Percentiles rank a stretch among this genome's conserved stretches.
Conservation (phyloP, 64 coral and sea anemone genomes). For the Catalaphyllia jardinei region DNA sequence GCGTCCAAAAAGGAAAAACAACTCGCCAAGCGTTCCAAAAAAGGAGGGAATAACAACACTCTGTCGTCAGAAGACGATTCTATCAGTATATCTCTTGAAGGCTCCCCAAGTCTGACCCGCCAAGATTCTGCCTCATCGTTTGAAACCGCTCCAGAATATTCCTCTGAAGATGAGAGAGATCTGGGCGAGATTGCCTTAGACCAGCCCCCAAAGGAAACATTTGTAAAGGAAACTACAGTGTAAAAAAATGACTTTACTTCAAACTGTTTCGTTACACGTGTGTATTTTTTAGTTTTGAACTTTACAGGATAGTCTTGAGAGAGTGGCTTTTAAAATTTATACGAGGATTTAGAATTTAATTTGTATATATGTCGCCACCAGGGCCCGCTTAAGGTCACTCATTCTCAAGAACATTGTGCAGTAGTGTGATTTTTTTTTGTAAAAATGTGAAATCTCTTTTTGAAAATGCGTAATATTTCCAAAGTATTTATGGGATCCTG, state of each 20-base stretch:
- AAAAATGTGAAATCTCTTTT: too few species aligned
- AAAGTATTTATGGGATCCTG: too few species aligned
- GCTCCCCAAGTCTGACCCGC: not conserved
- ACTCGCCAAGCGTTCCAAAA: slow-evolving; percentile 9
- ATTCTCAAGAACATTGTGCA: too few species aligned
- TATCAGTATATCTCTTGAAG: slow-evolving; percentile 1
- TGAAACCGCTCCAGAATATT: slow-evolving; percentile 29
- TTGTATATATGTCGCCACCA: not conserved
- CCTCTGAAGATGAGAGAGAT: slow-evolving; percentile 2
- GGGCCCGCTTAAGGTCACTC: too few species aligned
- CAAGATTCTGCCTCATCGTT: not conserved
- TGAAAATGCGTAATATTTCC: too few species aligned
- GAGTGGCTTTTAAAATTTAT: not conserved
- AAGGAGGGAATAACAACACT: not conserved
- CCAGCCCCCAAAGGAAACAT: not conserved
- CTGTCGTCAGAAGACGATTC: not conserved
- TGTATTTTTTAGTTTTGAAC: not conserved
- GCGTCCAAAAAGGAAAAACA: slow-evolving; percentile 18
- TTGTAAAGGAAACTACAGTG: not conserved
- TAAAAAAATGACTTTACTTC: not conserved
- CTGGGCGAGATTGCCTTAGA: not conserved
- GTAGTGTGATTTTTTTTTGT: too few species aligned
- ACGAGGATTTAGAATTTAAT: not conserved
- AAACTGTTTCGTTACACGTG: not conserved
- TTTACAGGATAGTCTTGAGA: not conserved